These are phyloP conservation scores for Actinostola sp. DNA, from an alignment of 92 coral and sea anemone species.

Conservation along the genomic window DNA sequence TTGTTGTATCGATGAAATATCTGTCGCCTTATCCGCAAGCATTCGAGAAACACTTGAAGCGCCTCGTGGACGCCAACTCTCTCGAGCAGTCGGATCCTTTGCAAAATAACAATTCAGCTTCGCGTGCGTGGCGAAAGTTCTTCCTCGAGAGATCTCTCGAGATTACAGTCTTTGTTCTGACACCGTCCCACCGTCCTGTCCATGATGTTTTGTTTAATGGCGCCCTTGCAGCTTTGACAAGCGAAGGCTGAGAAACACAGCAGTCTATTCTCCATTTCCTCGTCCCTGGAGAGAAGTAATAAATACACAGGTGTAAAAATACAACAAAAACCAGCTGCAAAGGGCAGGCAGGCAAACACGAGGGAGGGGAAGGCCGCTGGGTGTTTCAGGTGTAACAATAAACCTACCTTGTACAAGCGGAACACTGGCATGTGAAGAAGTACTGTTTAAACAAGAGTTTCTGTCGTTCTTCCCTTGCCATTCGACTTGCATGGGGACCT, in stretches of 20 bases:
- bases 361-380: too few relatives aligned
- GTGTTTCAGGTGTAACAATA: too few relatives aligned
- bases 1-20: slow-evolving; percentile 84
- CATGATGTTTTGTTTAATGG: slow-evolving; percentile 60
- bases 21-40: slow-evolving; percentile 75
- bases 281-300: slow-evolving; percentile 65
- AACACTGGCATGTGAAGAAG: slow-evolving; percentile 96
- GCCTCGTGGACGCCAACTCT: slow-evolving; percentile 82
- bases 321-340: too few relatives aligned
- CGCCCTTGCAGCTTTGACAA: slow-evolving; percentile 82
- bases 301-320: too few relatives aligned
- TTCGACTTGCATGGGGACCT: slow-evolving; percentile 95
- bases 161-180: slow-evolving; percentile 63
- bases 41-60: slow-evolving; percentile 75
- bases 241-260: slow-evolving; percentile 86
- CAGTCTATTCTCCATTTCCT: slow-evolving; percentile 83
- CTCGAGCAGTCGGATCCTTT: slow-evolving; percentile 77
- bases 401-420: slow-evolving; percentile 89
- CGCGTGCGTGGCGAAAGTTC: slow-evolving; percentile 70
- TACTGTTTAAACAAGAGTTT: slow-evolving; percentile 91
- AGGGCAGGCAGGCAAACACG: too few relatives aligned
- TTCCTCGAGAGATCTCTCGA: slow-evolving; percentile 63
- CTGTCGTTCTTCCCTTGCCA: slow-evolving; percentile 96
- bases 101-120: slow-evolving; percentile 77
- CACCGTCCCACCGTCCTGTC: slow-evolving; percentile 62